Evolutionary conservation across 2,113 vertebrate species (phyloP).

Genomic region (Psophia crepitans): DNA sequence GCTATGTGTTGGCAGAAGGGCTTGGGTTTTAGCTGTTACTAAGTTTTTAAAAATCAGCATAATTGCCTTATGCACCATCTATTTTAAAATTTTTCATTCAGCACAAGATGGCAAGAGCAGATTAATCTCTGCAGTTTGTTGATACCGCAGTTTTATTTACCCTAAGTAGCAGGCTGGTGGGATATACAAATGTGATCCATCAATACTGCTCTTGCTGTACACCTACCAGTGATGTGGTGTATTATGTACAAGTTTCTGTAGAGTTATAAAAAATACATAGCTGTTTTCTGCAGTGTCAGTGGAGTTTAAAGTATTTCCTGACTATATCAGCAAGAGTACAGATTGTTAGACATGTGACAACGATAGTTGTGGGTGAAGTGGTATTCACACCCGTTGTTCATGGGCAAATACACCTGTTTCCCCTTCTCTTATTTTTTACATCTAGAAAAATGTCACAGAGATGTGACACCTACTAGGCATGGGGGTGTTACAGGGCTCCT

Average conservation of each 20-base stretch:
- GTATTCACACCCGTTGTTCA: not conserved
- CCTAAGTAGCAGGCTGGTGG: conserved; percentile 32
- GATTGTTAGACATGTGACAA: not conserved
- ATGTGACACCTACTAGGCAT: not conserved
- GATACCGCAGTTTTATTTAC: conserved; percentile 53
- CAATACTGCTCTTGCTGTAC: not conserved
- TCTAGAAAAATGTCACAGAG: not conserved
- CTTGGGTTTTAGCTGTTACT: conserved; percentile 30
- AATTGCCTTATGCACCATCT: conserved; percentile 64
- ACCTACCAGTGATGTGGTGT: not conserved
- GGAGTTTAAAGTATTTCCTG: not conserved
- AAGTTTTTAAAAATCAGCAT: conserved; percentile 61
- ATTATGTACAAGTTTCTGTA: not conserved
- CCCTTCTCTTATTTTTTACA: not conserved
- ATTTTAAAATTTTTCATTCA: conserved; percentile 60
- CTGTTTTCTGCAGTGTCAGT: not conserved
- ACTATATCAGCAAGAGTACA: not conserved
- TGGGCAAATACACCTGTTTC: not conserved
- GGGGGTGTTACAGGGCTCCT: not conserved
- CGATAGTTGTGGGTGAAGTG: not conserved
- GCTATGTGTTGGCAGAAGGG: conserved; percentile 4
- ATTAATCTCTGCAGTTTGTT: conserved; percentile 56
- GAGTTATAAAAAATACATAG: not conserved
- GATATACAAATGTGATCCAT: conserved; percentile 1
- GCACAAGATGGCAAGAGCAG: conserved; percentile 44